phyloP scores from a whole-genome alignment of 2,113 vertebrate species.

The Apteryx owenii region DNA sequence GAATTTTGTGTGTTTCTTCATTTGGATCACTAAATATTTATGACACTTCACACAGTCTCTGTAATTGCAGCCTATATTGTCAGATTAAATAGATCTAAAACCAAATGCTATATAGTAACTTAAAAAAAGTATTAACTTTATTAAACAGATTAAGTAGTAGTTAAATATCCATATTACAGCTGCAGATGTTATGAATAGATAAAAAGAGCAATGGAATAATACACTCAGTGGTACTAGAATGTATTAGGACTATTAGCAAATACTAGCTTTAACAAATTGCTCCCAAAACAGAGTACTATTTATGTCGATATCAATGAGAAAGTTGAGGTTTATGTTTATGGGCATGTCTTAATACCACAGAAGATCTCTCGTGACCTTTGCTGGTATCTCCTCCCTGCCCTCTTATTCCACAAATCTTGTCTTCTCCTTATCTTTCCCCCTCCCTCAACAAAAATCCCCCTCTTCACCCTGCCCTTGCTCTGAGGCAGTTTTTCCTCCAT shows the following conservation, averaged over 20 bases:
- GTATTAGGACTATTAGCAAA: background rate
- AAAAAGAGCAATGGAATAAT: background rate
- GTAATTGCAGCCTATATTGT: constrained; percentile 53
- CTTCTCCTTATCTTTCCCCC: background rate
- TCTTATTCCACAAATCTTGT: background rate
- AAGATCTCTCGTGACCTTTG: background rate
- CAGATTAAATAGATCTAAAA: constrained; percentile 44
- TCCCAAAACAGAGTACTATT: background rate
- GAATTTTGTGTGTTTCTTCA: constrained; percentile 55
- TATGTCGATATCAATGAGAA: background rate
- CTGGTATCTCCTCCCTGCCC: background rate
- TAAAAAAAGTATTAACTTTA: constrained; percentile 38
- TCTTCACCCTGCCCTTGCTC: background rate
- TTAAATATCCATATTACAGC: constrained; percentile 11
- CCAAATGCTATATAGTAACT: constrained; percentile 29
- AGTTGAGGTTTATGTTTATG: background rate
- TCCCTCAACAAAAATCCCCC: background rate
- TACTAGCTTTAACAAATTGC: background rate
- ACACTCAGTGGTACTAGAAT: background rate
- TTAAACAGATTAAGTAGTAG: constrained; percentile 39
- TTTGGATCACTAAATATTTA: constrained; percentile 71
- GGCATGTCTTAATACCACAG: background rate
- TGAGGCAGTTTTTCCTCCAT: background rate
- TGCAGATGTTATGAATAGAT: background rate
- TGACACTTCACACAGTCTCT: constrained; percentile 47